A percentile compares a stretch with the other conserved stretches of the same genome.
Conservation (phyloP, 2,888 invertebrate genomes). For the Plusia festucae region DNA sequence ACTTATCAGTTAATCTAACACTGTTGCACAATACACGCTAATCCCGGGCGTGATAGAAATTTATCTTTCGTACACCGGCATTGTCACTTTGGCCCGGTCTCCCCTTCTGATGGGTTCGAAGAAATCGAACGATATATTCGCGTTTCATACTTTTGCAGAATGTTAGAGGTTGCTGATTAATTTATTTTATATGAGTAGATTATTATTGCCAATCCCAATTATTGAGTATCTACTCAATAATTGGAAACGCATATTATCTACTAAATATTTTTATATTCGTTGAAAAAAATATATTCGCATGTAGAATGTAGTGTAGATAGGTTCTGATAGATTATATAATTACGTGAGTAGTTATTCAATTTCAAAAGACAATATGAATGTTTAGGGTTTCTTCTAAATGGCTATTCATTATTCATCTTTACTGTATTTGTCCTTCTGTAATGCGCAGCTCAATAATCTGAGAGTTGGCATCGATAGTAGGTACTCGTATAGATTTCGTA, state of each 20-base stretch:
- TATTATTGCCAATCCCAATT: too few relatives aligned
- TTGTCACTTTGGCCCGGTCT: constrained; percentile 74
- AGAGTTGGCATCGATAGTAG: constrained; percentile 22
- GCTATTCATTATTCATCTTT: constrained; percentile 3
- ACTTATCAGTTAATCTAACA: constrained; percentile 89
- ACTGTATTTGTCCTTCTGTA: constrained; percentile 15
- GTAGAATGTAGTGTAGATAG: too few relatives aligned
- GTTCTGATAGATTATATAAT: too few relatives aligned
- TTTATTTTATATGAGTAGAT: constrained; percentile 5
- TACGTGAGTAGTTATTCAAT: too few relatives aligned
- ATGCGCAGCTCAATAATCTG: constrained; percentile 22
- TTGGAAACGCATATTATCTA: too few relatives aligned
- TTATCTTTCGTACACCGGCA: constrained; percentile 82
- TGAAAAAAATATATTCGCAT: background rate
- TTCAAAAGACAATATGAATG: too few relatives aligned
- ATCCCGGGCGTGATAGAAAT: constrained; percentile 87
- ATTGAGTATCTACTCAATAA: too few relatives aligned
- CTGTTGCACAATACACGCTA: constrained; percentile 83
- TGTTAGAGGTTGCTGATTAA: constrained; percentile 9
- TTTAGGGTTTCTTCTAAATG: background rate
- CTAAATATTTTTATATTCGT: too few relatives aligned
- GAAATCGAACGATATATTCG: constrained; percentile 34
- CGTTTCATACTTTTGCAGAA: constrained; percentile 6
- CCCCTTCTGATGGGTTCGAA: constrained; percentile 60
- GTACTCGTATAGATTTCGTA: constrained; percentile 32